Conservation (phyloP, 2,888 invertebrate species). For the Apamea anceps region DNA sequence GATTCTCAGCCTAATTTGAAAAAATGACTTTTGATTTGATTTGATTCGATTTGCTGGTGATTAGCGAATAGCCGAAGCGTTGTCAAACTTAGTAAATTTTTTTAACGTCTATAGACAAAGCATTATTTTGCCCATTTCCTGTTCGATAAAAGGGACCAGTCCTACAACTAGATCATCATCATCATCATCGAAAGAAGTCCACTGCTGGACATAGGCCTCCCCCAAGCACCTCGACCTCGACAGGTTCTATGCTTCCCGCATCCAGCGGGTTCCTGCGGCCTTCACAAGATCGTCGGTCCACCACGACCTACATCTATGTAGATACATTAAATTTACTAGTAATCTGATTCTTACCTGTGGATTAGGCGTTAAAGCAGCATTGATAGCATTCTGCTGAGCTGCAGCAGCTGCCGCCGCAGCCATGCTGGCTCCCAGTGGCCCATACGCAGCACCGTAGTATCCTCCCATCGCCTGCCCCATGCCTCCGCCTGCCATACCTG, state of each 20-base stretch:
- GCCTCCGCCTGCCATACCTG: constrained; percentile 92
- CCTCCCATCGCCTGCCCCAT: constrained; percentile 93
- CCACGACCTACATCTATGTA: background rate
- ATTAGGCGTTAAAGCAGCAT: constrained; percentile 92
- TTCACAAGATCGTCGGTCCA: too few relatives aligned
- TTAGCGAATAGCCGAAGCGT: background rate
- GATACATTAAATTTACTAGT: background rate
- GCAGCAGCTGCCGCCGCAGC: constrained; percentile 94
- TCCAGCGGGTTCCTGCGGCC: too few relatives aligned
- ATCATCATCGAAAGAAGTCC: too few relatives aligned
- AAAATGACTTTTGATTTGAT: too few relatives aligned
- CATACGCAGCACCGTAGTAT: constrained; percentile 94
- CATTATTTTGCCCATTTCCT: background rate
- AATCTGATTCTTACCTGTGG: constrained; percentile 91
- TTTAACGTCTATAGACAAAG: background rate
- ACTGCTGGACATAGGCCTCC: too few relatives aligned
- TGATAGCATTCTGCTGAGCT: constrained; percentile 93
- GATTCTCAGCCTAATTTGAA: too few relatives aligned
- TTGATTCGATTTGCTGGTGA: too few relatives aligned
- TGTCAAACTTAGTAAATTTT: background rate
- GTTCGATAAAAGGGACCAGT: background rate
- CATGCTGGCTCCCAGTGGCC: constrained; percentile 93
- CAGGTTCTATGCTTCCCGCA: too few relatives aligned
- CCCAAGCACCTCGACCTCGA: too few relatives aligned
- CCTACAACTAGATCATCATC: background rate